Conservation (phyloP, 1,140 invertebrate genomes). For the Drosophila varians region DNA sequence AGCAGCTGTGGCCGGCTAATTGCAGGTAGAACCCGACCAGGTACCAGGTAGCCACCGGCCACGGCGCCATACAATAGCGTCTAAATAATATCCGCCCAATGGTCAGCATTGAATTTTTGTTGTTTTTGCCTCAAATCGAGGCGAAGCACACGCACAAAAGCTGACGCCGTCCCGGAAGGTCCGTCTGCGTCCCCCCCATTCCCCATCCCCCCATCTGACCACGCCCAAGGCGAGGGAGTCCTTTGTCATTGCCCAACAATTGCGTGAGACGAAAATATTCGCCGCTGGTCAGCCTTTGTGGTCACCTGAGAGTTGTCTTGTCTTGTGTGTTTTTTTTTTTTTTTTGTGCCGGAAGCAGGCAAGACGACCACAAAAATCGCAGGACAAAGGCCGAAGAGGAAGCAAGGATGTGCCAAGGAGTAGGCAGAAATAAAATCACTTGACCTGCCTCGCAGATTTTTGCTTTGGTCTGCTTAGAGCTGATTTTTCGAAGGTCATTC, state of each 20-base stretch:
- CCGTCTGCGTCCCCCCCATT: too few relatives aligned
- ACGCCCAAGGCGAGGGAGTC: slow-evolving; percentile 15
- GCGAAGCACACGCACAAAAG: slow-evolving; percentile 65
- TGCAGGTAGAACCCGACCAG: slow-evolving; percentile 50
- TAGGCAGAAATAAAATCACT: slow-evolving; percentile 29
- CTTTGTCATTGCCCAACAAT: slow-evolving; percentile 47
- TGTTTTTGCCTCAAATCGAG: too few relatives aligned
- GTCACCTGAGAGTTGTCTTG: slow-evolving; percentile 36
- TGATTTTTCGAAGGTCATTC: slow-evolving; percentile 51
- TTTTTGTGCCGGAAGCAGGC: slow-evolving; percentile 33
- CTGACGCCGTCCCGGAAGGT: slow-evolving; percentile 66
- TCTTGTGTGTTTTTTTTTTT: too few relatives aligned
- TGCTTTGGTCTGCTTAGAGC: slow-evolving; percentile 51
- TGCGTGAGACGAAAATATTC: slow-evolving; percentile 48
- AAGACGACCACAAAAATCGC: slow-evolving; percentile 38
- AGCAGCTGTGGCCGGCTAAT: slow-evolving; percentile 70
- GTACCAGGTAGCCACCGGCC: slow-evolving; percentile 14
- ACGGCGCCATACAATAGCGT: slow-evolving; percentile 76
- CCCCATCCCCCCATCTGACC: not conserved
- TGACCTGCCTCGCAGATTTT: slow-evolving; percentile 56
- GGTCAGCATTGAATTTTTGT: slow-evolving; percentile 50
- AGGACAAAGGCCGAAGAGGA: too few relatives aligned
- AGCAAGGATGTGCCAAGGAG: not conserved
- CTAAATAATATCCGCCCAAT: slow-evolving; percentile 81
- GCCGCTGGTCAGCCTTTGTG: slow-evolving; percentile 54